These are phyloP conservation scores for Sebastes hopkinsi DNA, from an alignment of 2,797 vertebrate genomes.

Conservation along the genomic window DNA sequence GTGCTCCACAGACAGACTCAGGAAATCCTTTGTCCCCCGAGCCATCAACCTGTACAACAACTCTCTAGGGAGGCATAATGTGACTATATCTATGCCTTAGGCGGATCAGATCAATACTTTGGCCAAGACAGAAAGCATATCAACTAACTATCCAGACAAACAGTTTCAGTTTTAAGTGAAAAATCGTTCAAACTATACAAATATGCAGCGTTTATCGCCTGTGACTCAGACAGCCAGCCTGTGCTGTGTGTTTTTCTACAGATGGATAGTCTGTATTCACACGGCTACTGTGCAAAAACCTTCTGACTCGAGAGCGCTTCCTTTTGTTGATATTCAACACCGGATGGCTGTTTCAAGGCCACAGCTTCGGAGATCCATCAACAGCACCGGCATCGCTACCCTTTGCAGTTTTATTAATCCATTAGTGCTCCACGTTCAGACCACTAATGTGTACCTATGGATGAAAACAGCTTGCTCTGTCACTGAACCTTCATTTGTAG, in stretches of 20 bases:
- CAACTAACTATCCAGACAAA: too few species aligned
- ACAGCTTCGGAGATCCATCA: not conserved
- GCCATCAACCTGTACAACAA: too few species aligned
- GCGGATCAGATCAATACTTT: not conserved
- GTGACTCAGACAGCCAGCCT: not conserved
- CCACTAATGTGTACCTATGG: not conserved
- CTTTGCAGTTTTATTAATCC: not conserved
- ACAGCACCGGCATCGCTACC: not conserved
- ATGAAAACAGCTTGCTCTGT: not conserved
- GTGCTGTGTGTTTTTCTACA: not conserved
- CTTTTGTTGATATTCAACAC: not conserved
- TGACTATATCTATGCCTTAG: not conserved
- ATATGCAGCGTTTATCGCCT: not conserved
- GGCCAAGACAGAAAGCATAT: too few species aligned
- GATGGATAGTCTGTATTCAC: not conserved
- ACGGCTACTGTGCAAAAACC: not conserved
- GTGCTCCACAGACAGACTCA: too few species aligned
- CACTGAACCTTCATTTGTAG: not conserved
- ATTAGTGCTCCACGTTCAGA: slow-evolving; percentile 1
- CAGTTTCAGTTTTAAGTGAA: too few species aligned
- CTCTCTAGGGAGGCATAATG: not conserved
- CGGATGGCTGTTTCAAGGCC: not conserved
- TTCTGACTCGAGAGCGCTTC: not conserved
- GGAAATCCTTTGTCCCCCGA: too few species aligned
- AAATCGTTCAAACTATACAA: not conserved